phyloP scores from a whole-genome alignment of 2,113 vertebrate genomes.

The Suricata suricatta region DNA sequence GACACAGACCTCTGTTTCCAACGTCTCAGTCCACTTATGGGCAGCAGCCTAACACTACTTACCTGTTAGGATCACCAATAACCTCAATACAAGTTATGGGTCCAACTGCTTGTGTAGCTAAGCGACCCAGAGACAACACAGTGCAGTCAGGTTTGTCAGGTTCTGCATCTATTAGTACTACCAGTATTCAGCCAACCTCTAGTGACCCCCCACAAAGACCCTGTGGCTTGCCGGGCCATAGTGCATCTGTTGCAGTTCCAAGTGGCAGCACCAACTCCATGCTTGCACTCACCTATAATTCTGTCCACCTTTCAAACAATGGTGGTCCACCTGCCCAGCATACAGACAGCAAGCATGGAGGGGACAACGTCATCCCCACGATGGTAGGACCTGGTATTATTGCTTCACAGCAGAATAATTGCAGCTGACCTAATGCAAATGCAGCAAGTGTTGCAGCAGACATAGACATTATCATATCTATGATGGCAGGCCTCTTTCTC shows the following conservation, averaged over 20 bases:
- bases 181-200: too few relatives aligned
- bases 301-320: not conserved
- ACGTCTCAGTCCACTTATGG: not conserved
- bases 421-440: too few relatives aligned
- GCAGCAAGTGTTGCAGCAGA: too few relatives aligned
- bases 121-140: constrained; percentile 73
- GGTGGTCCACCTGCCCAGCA: not conserved
- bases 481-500: not conserved
- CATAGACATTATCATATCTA: fast-evolving
- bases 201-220: not conserved
- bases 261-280: not conserved
- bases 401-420: not conserved
- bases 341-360: not conserved
- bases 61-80: constrained; percentile 79
- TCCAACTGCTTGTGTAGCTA: not conserved
- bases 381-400: not conserved
- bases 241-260: fast-evolving
- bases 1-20: constrained; percentile 34
- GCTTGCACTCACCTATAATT: not conserved
- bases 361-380: too few relatives aligned
- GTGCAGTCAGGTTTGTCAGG: constrained; percentile 72
- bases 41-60: constrained; percentile 47
- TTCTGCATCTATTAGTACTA: too few relatives aligned
- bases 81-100: not conserved
- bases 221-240: not conserved